phyloP scores from a whole-genome alignment of 2,113 vertebrate species.

The Planiliza haematocheilus region DNA sequence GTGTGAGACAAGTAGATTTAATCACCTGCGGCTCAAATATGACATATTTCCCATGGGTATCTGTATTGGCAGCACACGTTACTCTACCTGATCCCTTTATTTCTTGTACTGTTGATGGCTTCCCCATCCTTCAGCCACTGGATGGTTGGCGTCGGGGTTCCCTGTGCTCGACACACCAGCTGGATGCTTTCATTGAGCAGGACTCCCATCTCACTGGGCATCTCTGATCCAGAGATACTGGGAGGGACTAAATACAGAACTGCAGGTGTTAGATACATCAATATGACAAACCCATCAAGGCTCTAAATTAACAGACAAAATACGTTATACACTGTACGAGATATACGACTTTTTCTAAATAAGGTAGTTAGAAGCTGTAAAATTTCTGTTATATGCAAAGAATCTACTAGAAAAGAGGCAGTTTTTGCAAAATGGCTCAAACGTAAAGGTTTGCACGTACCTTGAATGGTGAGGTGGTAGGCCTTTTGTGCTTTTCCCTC shows the following conservation, averaged over 20 bases:
- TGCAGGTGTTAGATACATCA: slow-evolving; percentile 20
- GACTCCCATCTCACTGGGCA: slow-evolving; percentile 88
- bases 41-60: too few species aligned
- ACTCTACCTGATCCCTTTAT: slow-evolving; percentile 83
- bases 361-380: too few species aligned
- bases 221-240: slow-evolving; percentile 89
- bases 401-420: neutral
- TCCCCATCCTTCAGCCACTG: slow-evolving; percentile 95
- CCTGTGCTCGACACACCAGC: slow-evolving; percentile 87
- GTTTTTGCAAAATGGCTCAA: neutral
- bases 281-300: neutral
- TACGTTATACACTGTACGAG: too few species aligned
- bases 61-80: too few species aligned
- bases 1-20: too few species aligned
- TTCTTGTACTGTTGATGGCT: slow-evolving; percentile 69
- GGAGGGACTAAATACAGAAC: slow-evolving; percentile 88
- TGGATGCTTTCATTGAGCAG: slow-evolving; percentile 88
- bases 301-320: neutral
- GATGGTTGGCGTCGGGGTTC: slow-evolving; percentile 86
- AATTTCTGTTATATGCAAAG: too few species aligned
- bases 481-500: slow-evolving; percentile 91
- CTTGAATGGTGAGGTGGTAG: slow-evolving; percentile 91
- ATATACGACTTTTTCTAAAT: too few species aligned
- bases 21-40: too few species aligned
- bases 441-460: slow-evolving; percentile 68